Percentiles rank a stretch among this genome's conserved stretches.
Conservation (phyloP, 2,113 vertebrate genomes). For the Tetrao urogallus region DNA sequence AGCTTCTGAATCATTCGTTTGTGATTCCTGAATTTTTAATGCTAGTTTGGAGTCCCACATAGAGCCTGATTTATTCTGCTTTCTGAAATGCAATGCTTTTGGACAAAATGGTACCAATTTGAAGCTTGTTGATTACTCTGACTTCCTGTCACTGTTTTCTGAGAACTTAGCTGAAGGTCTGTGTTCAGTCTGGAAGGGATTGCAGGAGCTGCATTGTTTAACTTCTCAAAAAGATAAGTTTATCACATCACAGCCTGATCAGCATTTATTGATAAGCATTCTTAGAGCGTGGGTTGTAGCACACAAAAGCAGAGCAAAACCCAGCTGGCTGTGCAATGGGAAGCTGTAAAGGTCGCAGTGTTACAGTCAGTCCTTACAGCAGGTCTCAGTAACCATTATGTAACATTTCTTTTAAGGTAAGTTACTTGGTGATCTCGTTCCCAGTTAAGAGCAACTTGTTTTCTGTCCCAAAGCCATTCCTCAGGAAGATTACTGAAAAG, state of each 20-base stretch:
- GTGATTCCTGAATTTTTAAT: neutral
- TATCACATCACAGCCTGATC: neutral
- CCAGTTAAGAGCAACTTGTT: neutral
- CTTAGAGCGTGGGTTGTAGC: neutral
- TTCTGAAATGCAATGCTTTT: neutral
- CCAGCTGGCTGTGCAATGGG: neutral
- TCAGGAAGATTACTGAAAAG: neutral
- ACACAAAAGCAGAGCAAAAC: neutral
- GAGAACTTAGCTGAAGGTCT: neutral
- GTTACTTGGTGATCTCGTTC: neutral
- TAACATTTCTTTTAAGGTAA: neutral
- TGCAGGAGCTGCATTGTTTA: neutral
- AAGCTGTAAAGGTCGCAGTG: neutral
- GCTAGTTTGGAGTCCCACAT: neutral
- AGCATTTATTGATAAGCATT: neutral
- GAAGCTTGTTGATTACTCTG: neutral
- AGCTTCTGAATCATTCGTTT: neutral
- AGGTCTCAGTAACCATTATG: neutral
- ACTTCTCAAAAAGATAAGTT: neutral
- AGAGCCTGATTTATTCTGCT: neutral
- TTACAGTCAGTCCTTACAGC: neutral
- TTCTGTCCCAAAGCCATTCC: slow-evolving; percentile 18
- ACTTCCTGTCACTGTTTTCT: neutral
- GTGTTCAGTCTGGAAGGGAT: neutral
- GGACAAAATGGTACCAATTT: neutral